Conservation (phyloP, 2,888 invertebrate species). For the Drosophila ezoana region DNA sequence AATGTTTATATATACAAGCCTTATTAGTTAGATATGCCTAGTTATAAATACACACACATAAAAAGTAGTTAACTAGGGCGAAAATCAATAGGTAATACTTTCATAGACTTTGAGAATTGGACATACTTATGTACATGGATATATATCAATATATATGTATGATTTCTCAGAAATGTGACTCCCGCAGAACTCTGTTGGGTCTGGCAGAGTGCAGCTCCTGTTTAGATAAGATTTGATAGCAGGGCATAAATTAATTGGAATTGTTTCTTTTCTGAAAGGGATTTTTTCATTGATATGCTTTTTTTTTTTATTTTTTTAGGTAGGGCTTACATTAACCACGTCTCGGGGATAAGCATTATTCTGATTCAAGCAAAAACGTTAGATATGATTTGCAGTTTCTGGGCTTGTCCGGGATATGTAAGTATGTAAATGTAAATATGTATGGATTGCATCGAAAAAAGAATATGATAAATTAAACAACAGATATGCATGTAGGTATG, state of each 20-base stretch:
- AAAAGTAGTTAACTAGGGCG: constrained; percentile 40
- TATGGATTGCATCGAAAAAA: constrained; percentile 13
- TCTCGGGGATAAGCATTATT: constrained; percentile 38
- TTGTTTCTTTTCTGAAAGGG: neutral
- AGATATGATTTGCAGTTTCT: constrained; percentile 45
- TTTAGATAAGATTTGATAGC: constrained; percentile 70
- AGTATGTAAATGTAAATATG: constrained; percentile 27
- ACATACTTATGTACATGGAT: constrained; percentile 14
- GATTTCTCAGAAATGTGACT: constrained; percentile 79
- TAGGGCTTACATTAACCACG: constrained; percentile 55
- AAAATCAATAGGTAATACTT: constrained; percentile 78
- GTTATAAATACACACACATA: constrained; percentile 40
- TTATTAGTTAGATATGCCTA: constrained; percentile 52
- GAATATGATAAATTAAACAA: constrained; percentile 30
- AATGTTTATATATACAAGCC: constrained; percentile 49
- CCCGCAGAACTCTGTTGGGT: constrained; percentile 71
- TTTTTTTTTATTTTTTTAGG: constrained; percentile 13
- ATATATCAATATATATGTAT: constrained; percentile 8
- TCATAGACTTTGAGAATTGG: constrained; percentile 60
- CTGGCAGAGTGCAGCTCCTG: constrained; percentile 79
- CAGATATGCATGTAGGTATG: constrained; percentile 43
- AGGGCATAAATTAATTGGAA: constrained; percentile 48
- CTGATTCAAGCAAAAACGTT: constrained; percentile 46
- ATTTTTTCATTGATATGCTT: constrained; percentile 1
- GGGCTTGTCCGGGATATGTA: constrained; percentile 37